Conservation (phyloP, 1,140 invertebrate species). For the Drosophila setifemur region DNA sequence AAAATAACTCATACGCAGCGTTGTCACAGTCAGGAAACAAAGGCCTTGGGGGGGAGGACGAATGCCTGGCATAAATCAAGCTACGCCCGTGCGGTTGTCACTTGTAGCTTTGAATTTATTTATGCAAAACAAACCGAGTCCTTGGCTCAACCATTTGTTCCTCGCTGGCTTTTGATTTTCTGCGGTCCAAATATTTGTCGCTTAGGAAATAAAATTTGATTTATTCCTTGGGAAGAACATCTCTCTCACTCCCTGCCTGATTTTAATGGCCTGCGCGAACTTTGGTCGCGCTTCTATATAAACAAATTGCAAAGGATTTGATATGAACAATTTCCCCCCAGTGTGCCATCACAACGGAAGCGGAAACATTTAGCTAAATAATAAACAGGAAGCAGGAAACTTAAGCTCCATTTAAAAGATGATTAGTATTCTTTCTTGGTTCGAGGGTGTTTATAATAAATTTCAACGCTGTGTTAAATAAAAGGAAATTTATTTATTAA, state of each 20-base stretch:
- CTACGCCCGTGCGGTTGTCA: conserved; percentile 33
- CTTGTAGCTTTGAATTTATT: conserved; percentile 61
- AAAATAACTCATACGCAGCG: conserved; percentile 73
- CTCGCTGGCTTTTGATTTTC: conserved; percentile 56
- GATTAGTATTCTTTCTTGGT: not conserved
- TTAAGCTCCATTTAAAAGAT: not conserved
- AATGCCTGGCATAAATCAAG: conserved; percentile 62
- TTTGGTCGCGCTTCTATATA: conserved; percentile 13
- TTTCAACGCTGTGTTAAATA: no score
- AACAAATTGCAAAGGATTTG: conserved; percentile 27
- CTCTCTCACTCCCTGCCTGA: conserved; percentile 37
- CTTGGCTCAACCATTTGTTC: conserved; percentile 25
- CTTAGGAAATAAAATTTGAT: conserved; percentile 76
- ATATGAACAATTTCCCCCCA: conserved; percentile 39
- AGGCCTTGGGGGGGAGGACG: not conserved
- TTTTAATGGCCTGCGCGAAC: conserved; percentile 50
- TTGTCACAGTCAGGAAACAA: conserved; percentile 8
- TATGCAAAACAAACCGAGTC: conserved; percentile 26
- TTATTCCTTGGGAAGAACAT: conserved; percentile 46
- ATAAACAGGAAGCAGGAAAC: conserved; percentile 26
- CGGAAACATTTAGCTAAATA: conserved; percentile 13
- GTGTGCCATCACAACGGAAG: conserved; percentile 26
- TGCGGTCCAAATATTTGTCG: conserved; percentile 66
- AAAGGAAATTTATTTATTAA: no score
- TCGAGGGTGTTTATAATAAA: not conserved